Percentiles rank a stretch among this genome's conserved stretches.
These are phyloP conservation scores for Orientallactaga bullata DNA, from an alignment of 2,113 vertebrate species.

Conservation along the genomic window DNA sequence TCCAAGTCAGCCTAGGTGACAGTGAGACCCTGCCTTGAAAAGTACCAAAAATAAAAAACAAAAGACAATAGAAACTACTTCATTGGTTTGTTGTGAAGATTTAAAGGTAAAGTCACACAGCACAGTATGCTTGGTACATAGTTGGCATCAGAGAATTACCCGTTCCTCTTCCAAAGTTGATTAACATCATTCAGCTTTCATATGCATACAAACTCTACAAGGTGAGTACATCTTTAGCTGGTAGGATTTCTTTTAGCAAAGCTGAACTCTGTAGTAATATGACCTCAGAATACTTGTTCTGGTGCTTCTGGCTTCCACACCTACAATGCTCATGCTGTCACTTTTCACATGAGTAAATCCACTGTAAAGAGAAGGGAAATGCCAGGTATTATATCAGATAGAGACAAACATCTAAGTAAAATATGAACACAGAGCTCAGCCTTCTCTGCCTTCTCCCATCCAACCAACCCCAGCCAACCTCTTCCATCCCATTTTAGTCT, in stretches of 20 bases:
- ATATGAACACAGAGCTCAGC: neutral
- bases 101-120: neutral
- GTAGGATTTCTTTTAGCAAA: neutral
- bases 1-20: too few relatives aligned
- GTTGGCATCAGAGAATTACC: neutral
- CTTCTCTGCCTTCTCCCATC: neutral
- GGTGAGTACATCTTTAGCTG: neutral
- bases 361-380: constrained; percentile 9
- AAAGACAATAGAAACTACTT: neutral
- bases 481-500: neutral
- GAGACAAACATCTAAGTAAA: neutral
- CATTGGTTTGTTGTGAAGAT: neutral
- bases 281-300: constrained; percentile 63
- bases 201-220: neutral
- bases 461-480: neutral
- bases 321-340: constrained; percentile 66
- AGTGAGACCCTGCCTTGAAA: neutral
- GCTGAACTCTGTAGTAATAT: constrained; percentile 7
- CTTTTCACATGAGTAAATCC: constrained; percentile 65
- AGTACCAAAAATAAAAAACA: neutral
- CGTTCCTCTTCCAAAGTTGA: neutral
- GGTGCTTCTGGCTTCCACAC: constrained; percentile 40
- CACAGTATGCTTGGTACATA: neutral
- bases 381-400: neutral
- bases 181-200: neutral